phyloP scores from a whole-genome alignment of 2,797 vertebrate genomes.

The Erethizon dorsatum region DNA sequence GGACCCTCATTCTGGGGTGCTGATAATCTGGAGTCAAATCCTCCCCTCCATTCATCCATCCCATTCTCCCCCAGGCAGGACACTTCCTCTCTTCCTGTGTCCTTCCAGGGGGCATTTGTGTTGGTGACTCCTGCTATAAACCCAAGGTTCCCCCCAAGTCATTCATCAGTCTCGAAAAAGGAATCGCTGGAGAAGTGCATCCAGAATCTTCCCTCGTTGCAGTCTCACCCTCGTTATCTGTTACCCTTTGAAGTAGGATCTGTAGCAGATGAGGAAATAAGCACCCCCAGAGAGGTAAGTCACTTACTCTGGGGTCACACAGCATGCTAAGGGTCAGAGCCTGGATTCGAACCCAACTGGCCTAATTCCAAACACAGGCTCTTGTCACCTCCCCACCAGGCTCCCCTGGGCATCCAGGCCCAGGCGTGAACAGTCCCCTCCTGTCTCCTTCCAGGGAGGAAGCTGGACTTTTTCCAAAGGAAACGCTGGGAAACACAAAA shows the following conservation, averaged over 20 bases:
- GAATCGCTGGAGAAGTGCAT: background rate
- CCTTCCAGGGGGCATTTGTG: background rate
- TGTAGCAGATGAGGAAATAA: slow-evolving; percentile 38
- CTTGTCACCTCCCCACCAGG: slow-evolving; percentile 67
- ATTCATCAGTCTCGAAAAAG: background rate
- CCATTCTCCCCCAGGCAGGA: background rate
- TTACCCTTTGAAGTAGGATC: background rate
- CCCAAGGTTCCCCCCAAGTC: background rate
- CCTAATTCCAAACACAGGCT: slow-evolving; percentile 56
- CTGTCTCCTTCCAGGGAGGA: slow-evolving; percentile 78
- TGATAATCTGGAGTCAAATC: background rate
- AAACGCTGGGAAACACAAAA: slow-evolving; percentile 81
- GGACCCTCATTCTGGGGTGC: background rate
- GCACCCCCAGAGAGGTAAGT: slow-evolving; percentile 63
- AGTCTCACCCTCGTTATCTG: background rate
- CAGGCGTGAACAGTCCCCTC: slow-evolving; percentile 68
- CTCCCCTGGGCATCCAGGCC: slow-evolving; percentile 70
- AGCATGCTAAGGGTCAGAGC: slow-evolving; percentile 47
- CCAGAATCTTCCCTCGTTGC: slow-evolving; percentile 5
- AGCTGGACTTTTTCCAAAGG: slow-evolving; percentile 82
- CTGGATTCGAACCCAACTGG: slow-evolving; percentile 65
- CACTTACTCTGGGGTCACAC: slow-evolving; percentile 6
- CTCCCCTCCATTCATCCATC: accelerated
- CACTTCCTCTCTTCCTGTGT: background rate
- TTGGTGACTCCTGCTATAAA: background rate